Conservation (phyloP, 2,797 vertebrate species). For the Onychomys arenicola region DNA sequence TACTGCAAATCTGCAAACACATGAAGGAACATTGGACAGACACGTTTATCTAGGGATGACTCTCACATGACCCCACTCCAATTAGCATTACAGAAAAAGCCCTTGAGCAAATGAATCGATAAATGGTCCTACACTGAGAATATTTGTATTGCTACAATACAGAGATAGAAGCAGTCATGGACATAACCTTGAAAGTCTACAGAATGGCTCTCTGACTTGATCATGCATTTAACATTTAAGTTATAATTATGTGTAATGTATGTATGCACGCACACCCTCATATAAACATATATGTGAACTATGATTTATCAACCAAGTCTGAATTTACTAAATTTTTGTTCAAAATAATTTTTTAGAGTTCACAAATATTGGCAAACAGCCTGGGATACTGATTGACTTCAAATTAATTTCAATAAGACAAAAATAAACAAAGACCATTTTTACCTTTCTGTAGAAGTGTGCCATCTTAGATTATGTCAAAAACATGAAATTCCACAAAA, state of each 20-base stretch:
- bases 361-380: background rate
- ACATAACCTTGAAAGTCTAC: background rate
- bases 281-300: background rate
- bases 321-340: slow-evolving; percentile 9
- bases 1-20: slow-evolving; percentile 89
- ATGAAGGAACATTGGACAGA: background rate
- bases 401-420: slow-evolving; percentile 40
- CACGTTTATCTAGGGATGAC: background rate
- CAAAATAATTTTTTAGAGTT: background rate
- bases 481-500: slow-evolving; percentile 30
- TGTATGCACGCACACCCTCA: background rate
- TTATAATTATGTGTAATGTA: background rate
- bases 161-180: background rate
- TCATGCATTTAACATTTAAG: background rate
- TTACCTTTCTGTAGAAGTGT: background rate
- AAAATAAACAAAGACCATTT: slow-evolving; percentile 13
- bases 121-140: background rate
- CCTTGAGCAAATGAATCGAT: background rate
- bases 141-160: no score
- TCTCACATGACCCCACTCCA: background rate
- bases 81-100: background rate
- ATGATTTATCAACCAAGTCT: background rate
- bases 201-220: background rate
- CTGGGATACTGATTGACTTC: background rate
- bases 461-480: background rate